A percentile compares a stretch with the other conserved stretches of the same genome.
Evolutionary conservation across 2,888 invertebrate species (phyloP).

Genomic region (Ctena decussata): DNA sequence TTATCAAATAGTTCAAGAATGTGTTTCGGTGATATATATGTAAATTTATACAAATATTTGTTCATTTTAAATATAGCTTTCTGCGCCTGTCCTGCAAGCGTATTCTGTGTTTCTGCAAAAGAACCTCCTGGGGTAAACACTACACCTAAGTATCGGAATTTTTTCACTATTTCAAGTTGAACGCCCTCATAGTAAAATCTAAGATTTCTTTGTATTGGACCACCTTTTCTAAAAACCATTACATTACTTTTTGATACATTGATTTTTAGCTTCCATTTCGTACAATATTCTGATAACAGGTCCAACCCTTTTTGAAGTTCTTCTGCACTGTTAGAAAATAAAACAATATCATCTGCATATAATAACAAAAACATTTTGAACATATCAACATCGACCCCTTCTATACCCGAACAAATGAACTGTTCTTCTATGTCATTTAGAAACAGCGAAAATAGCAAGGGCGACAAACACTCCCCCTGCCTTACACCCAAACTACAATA

Average conservation of each 20-base stretch:
- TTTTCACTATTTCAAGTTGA: neutral
- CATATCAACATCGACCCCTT: neutral
- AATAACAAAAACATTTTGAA: neutral
- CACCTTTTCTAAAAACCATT: too few species aligned
- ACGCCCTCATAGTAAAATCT: neutral
- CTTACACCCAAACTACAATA: neutral
- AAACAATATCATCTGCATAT: constrained; percentile 4
- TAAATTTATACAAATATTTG: constrained; percentile 28
- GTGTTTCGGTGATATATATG: constrained; percentile 11
- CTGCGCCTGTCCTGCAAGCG: constrained; percentile 23
- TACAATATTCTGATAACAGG: neutral
- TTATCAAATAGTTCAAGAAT: constrained; percentile 30
- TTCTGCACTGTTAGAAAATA: neutral
- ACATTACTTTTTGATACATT: neutral
- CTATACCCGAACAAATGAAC: neutral
- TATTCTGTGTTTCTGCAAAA: constrained; percentile 12
- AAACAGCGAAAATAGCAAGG: neutral
- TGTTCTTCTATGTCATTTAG: neutral
- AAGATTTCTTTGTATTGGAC: neutral
- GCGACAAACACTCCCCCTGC: neutral
- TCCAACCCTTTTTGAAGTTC: neutral
- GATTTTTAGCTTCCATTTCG: neutral
- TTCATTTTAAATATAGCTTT: constrained; percentile 38
- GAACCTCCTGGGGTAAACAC: neutral
- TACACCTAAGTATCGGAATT: constrained; percentile 16